phyloP scores from a whole-genome alignment of 1,140 invertebrate species.

The Drosophila subpulchrella region DNA sequence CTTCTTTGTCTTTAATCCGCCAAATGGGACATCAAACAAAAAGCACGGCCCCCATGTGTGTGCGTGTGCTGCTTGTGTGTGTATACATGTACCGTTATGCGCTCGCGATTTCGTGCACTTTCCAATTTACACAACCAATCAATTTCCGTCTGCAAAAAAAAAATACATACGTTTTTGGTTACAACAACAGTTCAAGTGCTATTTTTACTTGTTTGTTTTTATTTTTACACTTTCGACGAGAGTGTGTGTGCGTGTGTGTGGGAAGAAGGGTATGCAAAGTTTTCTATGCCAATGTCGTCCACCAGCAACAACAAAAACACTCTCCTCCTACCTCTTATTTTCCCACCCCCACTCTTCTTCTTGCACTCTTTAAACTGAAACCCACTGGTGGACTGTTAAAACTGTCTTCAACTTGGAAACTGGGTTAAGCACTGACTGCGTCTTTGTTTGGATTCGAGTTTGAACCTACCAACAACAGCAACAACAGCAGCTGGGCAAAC shows the following conservation, averaged over 20 bases:
- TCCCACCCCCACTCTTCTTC: neutral
- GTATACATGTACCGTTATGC: slow-evolving; percentile 51
- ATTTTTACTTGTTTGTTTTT: slow-evolving; percentile 27
- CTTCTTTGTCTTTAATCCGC: slow-evolving; percentile 45
- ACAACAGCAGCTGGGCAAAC: slow-evolving; percentile 35
- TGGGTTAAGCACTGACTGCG: slow-evolving; percentile 29
- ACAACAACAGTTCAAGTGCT: slow-evolving; percentile 8
- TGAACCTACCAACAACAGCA: slow-evolving; percentile 8
- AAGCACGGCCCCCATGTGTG: slow-evolving; percentile 29
- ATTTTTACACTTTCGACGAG: slow-evolving; percentile 37
- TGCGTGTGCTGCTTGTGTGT: slow-evolving; percentile 22
- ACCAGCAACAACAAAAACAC: slow-evolving; percentile 33
- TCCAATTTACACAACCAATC: slow-evolving; percentile 48
- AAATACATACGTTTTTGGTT: slow-evolving; percentile 2
- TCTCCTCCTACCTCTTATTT: slow-evolving; percentile 2
- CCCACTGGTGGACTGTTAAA: slow-evolving; percentile 1
- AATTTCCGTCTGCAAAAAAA: slow-evolving; percentile 26
- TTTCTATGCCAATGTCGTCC: slow-evolving; percentile 76
- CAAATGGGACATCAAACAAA: slow-evolving; percentile 33
- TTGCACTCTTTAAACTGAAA: neutral
- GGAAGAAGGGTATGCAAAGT: slow-evolving; percentile 59
- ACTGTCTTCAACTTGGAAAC: slow-evolving; percentile 4
- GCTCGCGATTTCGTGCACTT: slow-evolving; percentile 47
- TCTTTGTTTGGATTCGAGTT: slow-evolving; percentile 12
- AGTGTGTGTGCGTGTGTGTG: slow-evolving; percentile 20